A percentile compares a stretch with the other conserved stretches of the same genome.
Conservation (phyloP, 2,797 vertebrate genomes). For the Pseudocheirus occidentalis region DNA sequence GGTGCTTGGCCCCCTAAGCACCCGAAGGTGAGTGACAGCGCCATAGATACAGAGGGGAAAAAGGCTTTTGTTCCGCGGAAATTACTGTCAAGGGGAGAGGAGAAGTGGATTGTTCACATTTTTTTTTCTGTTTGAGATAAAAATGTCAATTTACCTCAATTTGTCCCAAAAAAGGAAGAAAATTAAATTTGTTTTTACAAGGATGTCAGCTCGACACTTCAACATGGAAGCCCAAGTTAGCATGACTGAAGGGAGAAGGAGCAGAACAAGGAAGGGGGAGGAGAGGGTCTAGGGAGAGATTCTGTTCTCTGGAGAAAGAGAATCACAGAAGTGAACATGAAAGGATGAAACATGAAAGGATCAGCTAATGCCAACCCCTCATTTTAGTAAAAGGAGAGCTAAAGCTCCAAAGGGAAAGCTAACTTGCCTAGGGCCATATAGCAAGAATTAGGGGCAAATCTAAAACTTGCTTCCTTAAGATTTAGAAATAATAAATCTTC, state of each 20-base stretch:
- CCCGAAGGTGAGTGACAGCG: conserved; percentile 50
- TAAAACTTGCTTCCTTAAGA: background rate
- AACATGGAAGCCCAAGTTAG: conserved; percentile 14
- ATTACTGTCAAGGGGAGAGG: conserved; percentile 25
- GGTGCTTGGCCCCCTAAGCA: background rate
- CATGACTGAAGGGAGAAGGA: conserved; percentile 10
- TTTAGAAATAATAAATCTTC: background rate
- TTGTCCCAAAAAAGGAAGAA: conserved; percentile 77
- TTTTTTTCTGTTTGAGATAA: conserved; percentile 53
- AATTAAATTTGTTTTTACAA: conserved; percentile 74
- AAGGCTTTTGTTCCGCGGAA: conserved; percentile 55
- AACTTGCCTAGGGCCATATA: background rate
- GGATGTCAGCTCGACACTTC: conserved; percentile 58
- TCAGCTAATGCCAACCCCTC: background rate
- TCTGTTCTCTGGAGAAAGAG: background rate
- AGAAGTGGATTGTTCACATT: conserved; percentile 34
- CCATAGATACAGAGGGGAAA: background rate
- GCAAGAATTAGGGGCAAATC: background rate
- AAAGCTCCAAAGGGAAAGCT: background rate
- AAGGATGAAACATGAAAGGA: background rate
- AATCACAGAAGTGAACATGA: background rate
- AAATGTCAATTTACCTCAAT: conserved; percentile 60
- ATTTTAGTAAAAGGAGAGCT: background rate
- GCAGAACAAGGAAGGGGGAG: conserved; percentile 7
- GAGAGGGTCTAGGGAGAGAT: conserved; percentile 13